Evolutionary conservation across 2,888 invertebrate genomes (phyloP).

Genomic region (Lepidonotus clava): DNA sequence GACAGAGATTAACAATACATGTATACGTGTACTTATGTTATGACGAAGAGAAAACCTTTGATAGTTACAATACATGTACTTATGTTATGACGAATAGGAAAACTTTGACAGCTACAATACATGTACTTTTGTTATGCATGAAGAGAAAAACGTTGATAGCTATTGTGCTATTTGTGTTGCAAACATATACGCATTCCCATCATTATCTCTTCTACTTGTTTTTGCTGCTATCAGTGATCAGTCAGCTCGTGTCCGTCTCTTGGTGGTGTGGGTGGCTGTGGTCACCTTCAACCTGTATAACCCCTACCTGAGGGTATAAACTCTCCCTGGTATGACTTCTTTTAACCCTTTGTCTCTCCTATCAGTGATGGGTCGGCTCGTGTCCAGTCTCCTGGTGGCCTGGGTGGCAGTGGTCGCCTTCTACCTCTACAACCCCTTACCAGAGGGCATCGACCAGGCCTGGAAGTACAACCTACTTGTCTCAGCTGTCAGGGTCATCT

Average conservation of each 20-base stretch:
- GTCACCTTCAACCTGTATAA: conserved; percentile 7
- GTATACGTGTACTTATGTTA: too few relatives aligned
- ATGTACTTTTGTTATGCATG: too few relatives aligned
- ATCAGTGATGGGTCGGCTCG: background rate
- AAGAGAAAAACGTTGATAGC: too few relatives aligned
- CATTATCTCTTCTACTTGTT: too few relatives aligned
- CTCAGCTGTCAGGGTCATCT: conserved; percentile 22
- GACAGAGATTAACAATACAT: too few relatives aligned
- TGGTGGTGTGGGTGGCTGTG: conserved; percentile 10
- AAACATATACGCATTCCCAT: too few relatives aligned
- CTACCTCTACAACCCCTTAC: conserved; percentile 25
- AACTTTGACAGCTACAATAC: too few relatives aligned
- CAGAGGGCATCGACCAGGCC: background rate
- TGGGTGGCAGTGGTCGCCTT: conserved; percentile 7
- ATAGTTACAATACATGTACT: too few relatives aligned
- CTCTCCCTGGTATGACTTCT: background rate
- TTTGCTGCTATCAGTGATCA: too few relatives aligned
- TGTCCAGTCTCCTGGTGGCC: background rate
- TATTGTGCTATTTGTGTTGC: too few relatives aligned
- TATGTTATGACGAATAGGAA: too few relatives aligned
- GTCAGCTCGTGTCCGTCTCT: background rate
- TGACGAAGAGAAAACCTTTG: too few relatives aligned
- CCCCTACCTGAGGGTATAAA: background rate
- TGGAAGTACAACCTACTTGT: conserved; percentile 21
- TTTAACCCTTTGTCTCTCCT: background rate